Evolutionary conservation across 2,113 vertebrate genomes (phyloP), one percentile per base, ranked within the genome.

Genomic region (Empidonax traillii): DNA sequence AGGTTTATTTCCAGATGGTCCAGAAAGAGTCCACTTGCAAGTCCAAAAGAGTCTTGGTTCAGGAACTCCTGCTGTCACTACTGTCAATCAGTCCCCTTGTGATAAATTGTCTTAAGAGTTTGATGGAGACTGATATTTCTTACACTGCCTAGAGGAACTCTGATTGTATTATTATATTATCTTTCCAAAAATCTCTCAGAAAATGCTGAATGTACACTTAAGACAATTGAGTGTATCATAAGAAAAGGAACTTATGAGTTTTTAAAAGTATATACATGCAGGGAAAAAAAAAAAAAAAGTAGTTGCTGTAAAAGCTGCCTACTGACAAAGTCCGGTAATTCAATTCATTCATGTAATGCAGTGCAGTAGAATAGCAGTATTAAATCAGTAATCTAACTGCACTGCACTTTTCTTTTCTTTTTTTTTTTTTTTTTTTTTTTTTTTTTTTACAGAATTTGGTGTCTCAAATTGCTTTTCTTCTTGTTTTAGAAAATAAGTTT

Each of bases 1-100:
- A 75, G 35, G 69, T 92, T 94, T 85, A 58, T 44, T 94, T 94
- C 89, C 93, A 95, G 87, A 95, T 75, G 84, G 92, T 43, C 80
- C 49, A 81, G 68, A 81, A 86, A 87, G 52, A 80, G 78, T 51
- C 28, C n/a, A 13, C 17, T 87, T 76, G 20, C 16, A 56, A 75
- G 21, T 55, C 74, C 81, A 95, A 96, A 63, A 72, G 53, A 75
- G 37, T 43, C 14, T 91, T 85, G 19, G 27, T 95, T 94, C 80
- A 79, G 71, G n/a, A 85, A 35, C 25, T 68, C 51, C 62, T 86
- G 47, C 69, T 94, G 69, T 90, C 69, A 41, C 46, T 44, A 23
- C 49, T 95, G 81, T 91, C 91, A 91, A 25, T 69, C 69, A 78
- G 39, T 56, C 39, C 23, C 30, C 46, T 58, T 47, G 18, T 71